Base-by-base conservation (phyloP, 2,888 invertebrate genomes). In the Caenorhabditis angaria region DNA sequence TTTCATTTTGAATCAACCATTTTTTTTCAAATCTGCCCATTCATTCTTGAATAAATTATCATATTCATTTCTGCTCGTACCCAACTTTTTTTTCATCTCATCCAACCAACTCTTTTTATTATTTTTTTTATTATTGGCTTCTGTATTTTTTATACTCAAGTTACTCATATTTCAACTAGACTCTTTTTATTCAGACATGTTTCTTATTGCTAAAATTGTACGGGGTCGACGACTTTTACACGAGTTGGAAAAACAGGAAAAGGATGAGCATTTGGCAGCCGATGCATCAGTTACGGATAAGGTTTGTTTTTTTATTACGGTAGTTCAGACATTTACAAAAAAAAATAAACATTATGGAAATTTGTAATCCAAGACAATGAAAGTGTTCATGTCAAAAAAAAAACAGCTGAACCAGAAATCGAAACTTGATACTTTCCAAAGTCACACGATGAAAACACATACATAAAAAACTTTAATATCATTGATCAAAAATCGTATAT, bases 191-290 rank as follows among this genome's bases (percentile, higher is more conserved):
- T 20, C 20, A 14, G 27, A 64, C 51, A 86, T 86, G 86, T 86
- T 86, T 66, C 76, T 86, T 25, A 86, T 86, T 53, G 77, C 86
- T 1, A 86, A 86, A 70, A 86, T 86, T 28, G 86, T 86, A 24
- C 79, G 86, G 18, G 86, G 86, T 10, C 81, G 86, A 14, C 79
- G 86, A 10, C 78, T 86, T 41, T 71, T 86, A 8, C 86, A 86
- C 50, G 86, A 86, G 60, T 67, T 85, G 47, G 85, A 85, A 56
- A 82, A 85, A 60, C 81, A 83, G 64, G 84, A 84, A 32, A 83
- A 83, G 58, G 82, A 80, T 65, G 81, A 84, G 60, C 82, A 80
- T 28, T 69, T 72, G 35, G 76, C 78, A 2, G 72, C 71, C 1
- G 74, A 71, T 35, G 76, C 70, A 3, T 76, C 76, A 5, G 61